These are phyloP conservation scores for Nasonia giraulti DNA, from an alignment of 1,140 invertebrate species.

Conservation along the genomic window DNA sequence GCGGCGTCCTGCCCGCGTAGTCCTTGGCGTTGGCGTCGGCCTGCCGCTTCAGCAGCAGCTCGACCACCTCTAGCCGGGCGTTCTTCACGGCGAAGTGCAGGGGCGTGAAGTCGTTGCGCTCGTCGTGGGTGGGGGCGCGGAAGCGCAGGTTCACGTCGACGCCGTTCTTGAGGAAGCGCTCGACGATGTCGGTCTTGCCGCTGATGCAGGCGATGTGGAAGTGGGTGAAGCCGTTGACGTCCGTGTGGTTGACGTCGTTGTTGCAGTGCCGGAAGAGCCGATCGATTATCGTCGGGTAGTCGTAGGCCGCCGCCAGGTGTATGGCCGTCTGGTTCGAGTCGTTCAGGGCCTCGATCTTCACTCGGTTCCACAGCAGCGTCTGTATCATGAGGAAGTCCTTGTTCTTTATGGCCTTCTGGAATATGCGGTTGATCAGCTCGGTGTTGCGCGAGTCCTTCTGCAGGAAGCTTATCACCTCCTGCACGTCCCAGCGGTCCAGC, in stretches of 20 bases:
- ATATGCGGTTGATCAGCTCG: constrained; percentile 3
- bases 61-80: background rate
- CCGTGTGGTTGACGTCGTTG: constrained; percentile 5
- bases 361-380: background rate
- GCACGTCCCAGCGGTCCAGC: background rate
- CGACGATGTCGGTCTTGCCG: background rate
- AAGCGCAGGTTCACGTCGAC: constrained; percentile 1
- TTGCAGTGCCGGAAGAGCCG: constrained; percentile 4
- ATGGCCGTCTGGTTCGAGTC: background rate
- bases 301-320: background rate
- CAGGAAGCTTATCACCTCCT: background rate
- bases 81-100: constrained; percentile 28
- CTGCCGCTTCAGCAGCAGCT: background rate
- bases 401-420: background rate
- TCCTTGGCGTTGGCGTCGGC: background rate
- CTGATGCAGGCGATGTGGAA: constrained; percentile 30
- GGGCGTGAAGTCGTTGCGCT: background rate
- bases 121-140: background rate
- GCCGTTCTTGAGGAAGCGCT: background rate
- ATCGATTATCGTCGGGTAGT: background rate
- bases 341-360: background rate
- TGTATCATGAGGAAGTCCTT: background rate
- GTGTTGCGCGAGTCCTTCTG: constrained; percentile 3
- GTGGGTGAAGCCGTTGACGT: constrained; percentile 12
- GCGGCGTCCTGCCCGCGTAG: background rate